Evolutionary conservation across 2,113 vertebrate genomes (phyloP), one percentile per base, ranked within the genome.

Genomic region (Corynorhinus townsendii): DNA sequence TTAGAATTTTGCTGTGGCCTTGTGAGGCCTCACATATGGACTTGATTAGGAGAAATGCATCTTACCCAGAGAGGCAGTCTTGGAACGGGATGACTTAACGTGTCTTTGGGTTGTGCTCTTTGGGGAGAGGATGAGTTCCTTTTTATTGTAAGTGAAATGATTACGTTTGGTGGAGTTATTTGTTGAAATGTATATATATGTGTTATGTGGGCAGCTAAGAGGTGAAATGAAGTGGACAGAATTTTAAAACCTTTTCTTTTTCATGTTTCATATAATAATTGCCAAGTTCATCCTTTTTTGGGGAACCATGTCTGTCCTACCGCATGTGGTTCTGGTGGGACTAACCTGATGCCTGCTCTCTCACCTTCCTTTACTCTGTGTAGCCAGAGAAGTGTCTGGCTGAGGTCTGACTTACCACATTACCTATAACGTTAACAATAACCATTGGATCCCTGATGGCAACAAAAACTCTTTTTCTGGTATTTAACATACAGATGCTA

Each of bases 1-100:
- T 88, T 90, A 96, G 87, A 96, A 90, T 77, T 91, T 86, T 77
- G 52, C 76, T 59, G 38, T 85, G 62, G 82, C 85, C 33, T 49
- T 64, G 6, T 89, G 35, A 77, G 24, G 59, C 95, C 20, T 79
- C 49, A 92, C 90, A 96, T 95, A 45, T 95, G 96, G 62, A 59
- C 20, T 82, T 93, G 54, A 76, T 94, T 86, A 92, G 77, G 35
- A 88, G 24, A 84, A 95, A 85, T 56, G 12, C 22, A 49, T 45
- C 77, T 92, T 68, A 85, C 59, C 85, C 83, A 33, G 64, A 38
- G 38, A 91, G 49, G 3, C 59, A 19, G 66, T 56, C 40, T 86
- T 96, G 2, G 30, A 85, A 92, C 14, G 90, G 30, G 20, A 54
- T 89, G 85, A 89, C 71, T 75, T 93, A 76, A 81, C 8, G 1